A percentile compares a stretch with the other conserved stretches of the same genome.
phyloP scores from a whole-genome alignment of 2,113 vertebrate species.

The Halichoerus grypus region DNA sequence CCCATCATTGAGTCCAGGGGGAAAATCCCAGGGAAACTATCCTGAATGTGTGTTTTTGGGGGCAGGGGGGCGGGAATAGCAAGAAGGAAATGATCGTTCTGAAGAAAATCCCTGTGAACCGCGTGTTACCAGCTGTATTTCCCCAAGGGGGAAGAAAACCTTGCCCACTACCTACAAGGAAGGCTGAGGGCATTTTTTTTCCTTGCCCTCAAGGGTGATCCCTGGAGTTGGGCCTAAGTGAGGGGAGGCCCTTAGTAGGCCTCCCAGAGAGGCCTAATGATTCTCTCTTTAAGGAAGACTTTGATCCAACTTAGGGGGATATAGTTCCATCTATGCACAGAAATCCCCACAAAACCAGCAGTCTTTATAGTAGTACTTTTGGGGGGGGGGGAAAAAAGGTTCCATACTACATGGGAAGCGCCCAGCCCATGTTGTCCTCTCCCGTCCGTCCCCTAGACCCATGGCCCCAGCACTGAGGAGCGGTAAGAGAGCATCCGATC shows the following conservation, averaged over 20 bases:
- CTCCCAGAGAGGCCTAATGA: no score
- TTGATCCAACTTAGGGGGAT: not conserved
- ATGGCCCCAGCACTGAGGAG: fast-evolving
- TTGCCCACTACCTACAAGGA: not conserved
- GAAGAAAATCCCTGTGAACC: not conserved
- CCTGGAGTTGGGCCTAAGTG: not conserved
- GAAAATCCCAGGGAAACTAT: slow-evolving; percentile 56
- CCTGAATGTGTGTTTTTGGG: not conserved
- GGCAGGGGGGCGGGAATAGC: not conserved
- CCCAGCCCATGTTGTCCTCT: not conserved
- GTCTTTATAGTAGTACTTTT: not conserved
- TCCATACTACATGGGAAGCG: fast-evolving
- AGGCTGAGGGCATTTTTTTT: not conserved
- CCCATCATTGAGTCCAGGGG: slow-evolving; percentile 56
- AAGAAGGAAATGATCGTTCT: not conserved
- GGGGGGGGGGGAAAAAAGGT: no score
- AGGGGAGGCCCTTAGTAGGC: not conserved
- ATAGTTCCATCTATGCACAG: not conserved
- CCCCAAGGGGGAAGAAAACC: not conserved
- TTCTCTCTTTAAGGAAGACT: not conserved
- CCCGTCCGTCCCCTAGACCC: fast-evolving
- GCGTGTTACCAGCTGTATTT: not conserved
- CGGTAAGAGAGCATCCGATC: not conserved
- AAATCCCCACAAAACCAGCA: not conserved
- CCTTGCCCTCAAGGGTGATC: not conserved